Conservation (phyloP, 2,113 vertebrate species). For the Otolemur garnettii region DNA sequence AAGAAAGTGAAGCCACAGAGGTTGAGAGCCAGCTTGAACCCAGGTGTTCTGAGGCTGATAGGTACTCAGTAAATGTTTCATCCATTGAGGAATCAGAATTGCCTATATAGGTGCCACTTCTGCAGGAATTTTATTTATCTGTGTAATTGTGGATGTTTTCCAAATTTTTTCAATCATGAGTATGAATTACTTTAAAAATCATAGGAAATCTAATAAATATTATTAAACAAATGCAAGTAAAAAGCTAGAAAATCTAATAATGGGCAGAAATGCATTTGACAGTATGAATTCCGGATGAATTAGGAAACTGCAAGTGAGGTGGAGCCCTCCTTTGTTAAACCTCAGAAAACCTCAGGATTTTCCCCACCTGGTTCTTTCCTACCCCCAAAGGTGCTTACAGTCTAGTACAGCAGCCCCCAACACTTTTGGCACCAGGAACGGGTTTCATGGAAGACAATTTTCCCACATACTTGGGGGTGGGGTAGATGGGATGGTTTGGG, state of each 20-base stretch:
- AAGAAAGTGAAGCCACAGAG: background rate
- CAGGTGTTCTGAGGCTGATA: background rate
- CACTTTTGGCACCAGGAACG: too few species aligned
- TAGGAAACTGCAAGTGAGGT: background rate
- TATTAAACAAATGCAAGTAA: background rate
- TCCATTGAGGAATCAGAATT: background rate
- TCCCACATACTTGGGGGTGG: too few species aligned
- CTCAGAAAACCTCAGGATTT: background rate
- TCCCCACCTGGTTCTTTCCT: background rate
- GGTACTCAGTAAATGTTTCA: background rate
- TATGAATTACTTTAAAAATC: background rate
- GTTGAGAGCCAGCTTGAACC: background rate
- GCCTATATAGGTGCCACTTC: background rate
- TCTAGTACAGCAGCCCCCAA: background rate
- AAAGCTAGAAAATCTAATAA: background rate
- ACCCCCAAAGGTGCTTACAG: background rate
- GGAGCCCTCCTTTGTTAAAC: background rate
- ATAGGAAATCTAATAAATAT: background rate
- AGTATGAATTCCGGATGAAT: background rate
- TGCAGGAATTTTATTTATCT: conserved; percentile 13
- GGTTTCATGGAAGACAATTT: too few species aligned
- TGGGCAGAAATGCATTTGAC: background rate
- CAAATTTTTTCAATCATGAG: background rate
- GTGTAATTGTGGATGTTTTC: conserved; percentile 22
- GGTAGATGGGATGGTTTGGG: too few species aligned